Evolutionary conservation across 2,113 vertebrate genomes (phyloP).

Genomic region (Dasypus novemcinctus): DNA sequence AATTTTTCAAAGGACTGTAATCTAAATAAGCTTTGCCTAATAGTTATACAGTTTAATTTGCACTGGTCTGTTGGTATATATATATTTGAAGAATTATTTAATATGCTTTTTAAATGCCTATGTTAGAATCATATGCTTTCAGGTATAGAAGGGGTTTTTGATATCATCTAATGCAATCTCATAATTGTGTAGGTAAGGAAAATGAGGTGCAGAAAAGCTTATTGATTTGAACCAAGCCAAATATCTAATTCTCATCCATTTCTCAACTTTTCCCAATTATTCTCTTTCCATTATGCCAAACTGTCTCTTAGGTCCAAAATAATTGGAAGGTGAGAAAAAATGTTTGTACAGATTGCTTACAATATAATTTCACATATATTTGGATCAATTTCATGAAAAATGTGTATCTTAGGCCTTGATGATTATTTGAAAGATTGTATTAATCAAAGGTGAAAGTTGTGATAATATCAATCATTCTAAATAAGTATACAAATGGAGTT

Average conservation of each 20-base stretch:
- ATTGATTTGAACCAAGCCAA: background rate
- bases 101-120: background rate
- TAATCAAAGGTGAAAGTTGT: slow-evolving; percentile 70
- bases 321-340: background rate
- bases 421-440: slow-evolving; percentile 61
- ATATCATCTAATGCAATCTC: background rate
- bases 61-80: background rate
- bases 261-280: background rate
- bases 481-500: slow-evolving; percentile 65
- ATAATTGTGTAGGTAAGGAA: background rate
- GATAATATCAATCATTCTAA: slow-evolving; percentile 62
- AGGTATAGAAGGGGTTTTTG: background rate
- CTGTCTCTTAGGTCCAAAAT: too few species aligned
- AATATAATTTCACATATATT: slow-evolving; percentile 28
- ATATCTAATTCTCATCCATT: background rate
- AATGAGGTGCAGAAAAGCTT: background rate
- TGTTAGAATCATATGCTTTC: background rate
- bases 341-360: background rate
- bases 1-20: background rate
- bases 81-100: background rate
- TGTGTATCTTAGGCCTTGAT: slow-evolving; percentile 39
- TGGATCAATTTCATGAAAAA: slow-evolving; percentile 44
- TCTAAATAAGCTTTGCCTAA: background rate
- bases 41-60: background rate
- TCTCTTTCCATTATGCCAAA: background rate